A percentile compares a stretch with the other conserved stretches of the same genome.
phyloP scores from a whole-genome alignment of 2,888 invertebrate genomes.

The Zootermopsis nevadensis region DNA sequence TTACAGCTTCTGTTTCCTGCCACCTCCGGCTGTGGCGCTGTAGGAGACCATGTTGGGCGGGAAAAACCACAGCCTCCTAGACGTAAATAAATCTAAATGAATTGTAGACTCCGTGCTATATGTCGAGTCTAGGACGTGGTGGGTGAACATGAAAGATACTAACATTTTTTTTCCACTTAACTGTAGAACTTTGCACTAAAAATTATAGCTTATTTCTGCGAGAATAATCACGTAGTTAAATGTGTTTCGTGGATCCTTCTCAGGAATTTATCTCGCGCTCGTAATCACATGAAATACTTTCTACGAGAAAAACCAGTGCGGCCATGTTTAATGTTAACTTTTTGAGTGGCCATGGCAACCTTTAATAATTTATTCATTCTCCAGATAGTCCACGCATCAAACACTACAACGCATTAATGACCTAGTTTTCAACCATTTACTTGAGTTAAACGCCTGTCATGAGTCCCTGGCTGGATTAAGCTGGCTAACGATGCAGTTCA shows the following conservation, averaged over 20 bases:
- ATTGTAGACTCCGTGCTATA: slow-evolving; percentile 23
- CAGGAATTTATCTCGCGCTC: background rate
- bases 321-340: background rate
- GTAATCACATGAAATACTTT: background rate
- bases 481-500: no score
- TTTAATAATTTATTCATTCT: no score
- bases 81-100: slow-evolving; percentile 25
- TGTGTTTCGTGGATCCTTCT: background rate
- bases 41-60: slow-evolving; percentile 29
- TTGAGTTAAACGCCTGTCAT: no score
- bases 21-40: slow-evolving; percentile 42
- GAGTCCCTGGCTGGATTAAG: no score
- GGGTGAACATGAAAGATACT: background rate
- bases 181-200: background rate
- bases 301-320: background rate
- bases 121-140: background rate
- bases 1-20: slow-evolving; percentile 40
- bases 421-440: no score
- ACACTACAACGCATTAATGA: no score
- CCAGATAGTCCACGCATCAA: no score
- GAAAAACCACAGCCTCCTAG: slow-evolving; percentile 3
- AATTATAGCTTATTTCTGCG: background rate
- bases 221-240: background rate
- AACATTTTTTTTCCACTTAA: background rate
- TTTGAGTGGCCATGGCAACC: no score